A percentile compares a stretch with the other conserved stretches of the same genome.
These are phyloP conservation scores for Mesoclemmys tuberculata DNA, from an alignment of 2,113 vertebrate species.

Conservation along the genomic window DNA sequence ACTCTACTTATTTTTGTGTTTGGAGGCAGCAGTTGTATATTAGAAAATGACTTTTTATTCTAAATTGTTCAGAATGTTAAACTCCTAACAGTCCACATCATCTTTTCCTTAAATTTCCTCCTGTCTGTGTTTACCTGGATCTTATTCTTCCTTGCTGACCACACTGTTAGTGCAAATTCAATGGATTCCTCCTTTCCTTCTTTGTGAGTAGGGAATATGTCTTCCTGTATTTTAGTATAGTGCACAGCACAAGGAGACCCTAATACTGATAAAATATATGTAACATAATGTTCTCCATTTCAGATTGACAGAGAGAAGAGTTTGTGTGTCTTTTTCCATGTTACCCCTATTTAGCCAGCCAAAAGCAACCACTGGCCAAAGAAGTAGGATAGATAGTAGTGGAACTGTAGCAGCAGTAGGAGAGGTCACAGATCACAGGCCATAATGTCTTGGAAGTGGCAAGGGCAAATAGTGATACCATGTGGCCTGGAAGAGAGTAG, in stretches of 20 bases:
- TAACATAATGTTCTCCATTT: not conserved
- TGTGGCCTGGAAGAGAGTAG: not conserved
- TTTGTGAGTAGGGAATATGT: not conserved
- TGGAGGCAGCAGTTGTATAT: not conserved
- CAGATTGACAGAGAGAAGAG: not conserved
- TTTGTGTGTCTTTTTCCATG: not conserved
- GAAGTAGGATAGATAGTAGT: not conserved
- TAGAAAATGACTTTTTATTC: not conserved
- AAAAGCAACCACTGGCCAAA: not conserved
- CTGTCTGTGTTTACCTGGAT: not conserved
- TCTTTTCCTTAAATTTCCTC: not conserved
- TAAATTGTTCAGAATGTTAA: not conserved
- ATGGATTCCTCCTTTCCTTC: not conserved
- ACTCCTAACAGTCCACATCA: rapidly evolving
- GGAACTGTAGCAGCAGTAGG: not conserved
- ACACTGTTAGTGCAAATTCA: not conserved
- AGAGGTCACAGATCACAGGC: not conserved
- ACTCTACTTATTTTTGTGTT: not conserved
- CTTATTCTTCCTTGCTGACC: not conserved
- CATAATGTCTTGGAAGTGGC: not conserved
- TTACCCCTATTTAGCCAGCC: not conserved
- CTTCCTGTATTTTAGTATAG: not conserved
- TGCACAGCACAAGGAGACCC: rapidly evolving
- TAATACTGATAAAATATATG: not conserved
- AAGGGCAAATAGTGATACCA: not conserved